Conservation (phyloP, 2,113 vertebrate genomes). For the Lycaon pictus region DNA sequence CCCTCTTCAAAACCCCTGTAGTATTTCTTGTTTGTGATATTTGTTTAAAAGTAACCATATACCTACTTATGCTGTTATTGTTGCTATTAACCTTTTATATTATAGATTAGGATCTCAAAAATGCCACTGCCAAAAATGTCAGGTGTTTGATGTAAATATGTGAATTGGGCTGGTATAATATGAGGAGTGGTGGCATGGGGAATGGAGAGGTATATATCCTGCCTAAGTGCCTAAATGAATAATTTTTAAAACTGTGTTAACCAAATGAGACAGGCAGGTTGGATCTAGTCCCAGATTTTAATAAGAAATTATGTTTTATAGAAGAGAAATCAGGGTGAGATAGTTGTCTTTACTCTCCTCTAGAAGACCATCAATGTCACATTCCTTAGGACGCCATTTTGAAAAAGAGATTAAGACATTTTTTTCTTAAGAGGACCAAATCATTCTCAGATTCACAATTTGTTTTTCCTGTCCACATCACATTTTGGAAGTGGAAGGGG, state of each 20-base stretch:
- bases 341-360: background rate
- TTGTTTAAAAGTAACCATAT: constrained; percentile 19
- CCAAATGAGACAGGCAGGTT: background rate
- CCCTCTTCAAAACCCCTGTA: background rate
- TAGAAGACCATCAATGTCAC: background rate
- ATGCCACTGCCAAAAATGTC: background rate
- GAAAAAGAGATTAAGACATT: background rate
- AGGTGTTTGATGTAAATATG: background rate
- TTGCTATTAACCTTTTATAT: background rate
- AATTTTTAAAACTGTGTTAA: background rate
- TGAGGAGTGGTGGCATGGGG: background rate
- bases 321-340: constrained; percentile 64
- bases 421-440: background rate
- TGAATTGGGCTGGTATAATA: background rate
- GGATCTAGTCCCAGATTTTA: constrained; percentile 32
- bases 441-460: background rate
- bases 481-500: background rate
- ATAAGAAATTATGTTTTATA: constrained; percentile 59
- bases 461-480: background rate
- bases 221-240: background rate
- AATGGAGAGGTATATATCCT: background rate
- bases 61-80: background rate
- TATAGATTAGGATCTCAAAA: background rate
- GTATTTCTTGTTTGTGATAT: background rate
- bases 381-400: constrained; percentile 31